Base-by-base conservation (phyloP, 2,113 vertebrate genomes). In the Arvicanthis niloticus region DNA sequence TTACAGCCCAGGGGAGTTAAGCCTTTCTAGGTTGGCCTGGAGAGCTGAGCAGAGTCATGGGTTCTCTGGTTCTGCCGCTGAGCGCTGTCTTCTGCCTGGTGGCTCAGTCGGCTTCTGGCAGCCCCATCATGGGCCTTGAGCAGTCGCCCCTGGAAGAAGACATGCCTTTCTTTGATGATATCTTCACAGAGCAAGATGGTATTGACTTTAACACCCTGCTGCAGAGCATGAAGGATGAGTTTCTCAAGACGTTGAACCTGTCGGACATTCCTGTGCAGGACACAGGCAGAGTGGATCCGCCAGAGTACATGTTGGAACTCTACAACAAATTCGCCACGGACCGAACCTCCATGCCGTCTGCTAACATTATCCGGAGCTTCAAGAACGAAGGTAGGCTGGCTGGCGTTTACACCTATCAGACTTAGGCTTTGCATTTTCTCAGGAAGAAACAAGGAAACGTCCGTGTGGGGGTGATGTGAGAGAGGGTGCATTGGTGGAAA, bases 291-390 rank as follows among this genome's bases (percentile, higher is more conserved):
- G 99, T 99, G 85, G 99, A 99, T 72, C 99, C 99, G 0, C 99
- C 99, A 2, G 99, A 99, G 97, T 99, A 99, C 98, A 99, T 99
- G 99, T 93, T 99, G 96, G 99, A 99, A 97, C 99, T 99, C 51
- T 99, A 99, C 98, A 99, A 99, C 98, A 99, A 99, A 89, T 99
- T 99, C 53, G 99, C 99, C 73, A 99, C 99, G 0, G 99, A 99
- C 91, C 99, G 97, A 92, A 99, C 98, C 1, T 99, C 99, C 7
- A 99, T 99, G 99, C 99, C 99, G 0, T 99, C 99, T 0, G 99
- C 99, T 93, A 99, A 99, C 97, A 99, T 99, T 93, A 99, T 99
- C 53, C 99, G 99, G 96, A 99, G 99, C 98, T 99, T 99, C 98
- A 99, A 99, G 98, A 99, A 99, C 7, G 99, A 99, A 99, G 99